These are phyloP conservation scores for Archocentrus centrarchus DNA, from an alignment of 2,113 vertebrate genomes.

Conservation along the genomic window DNA sequence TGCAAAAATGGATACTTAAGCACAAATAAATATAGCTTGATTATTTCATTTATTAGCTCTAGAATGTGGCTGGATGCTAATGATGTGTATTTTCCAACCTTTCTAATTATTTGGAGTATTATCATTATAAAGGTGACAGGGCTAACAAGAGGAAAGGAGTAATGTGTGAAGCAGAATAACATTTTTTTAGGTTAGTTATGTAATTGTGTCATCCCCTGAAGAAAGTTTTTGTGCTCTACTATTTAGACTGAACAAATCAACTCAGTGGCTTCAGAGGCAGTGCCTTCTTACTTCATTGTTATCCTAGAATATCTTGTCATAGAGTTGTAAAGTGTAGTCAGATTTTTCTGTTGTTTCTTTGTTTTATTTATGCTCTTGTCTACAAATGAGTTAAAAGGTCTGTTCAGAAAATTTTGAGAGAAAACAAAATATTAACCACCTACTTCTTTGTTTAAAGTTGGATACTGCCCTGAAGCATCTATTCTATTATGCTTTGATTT, in stretches of 20 bases:
- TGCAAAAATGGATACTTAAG: conserved; percentile 27
- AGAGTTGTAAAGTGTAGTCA: background rate
- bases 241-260: conserved; percentile 34
- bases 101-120: conserved; percentile 7
- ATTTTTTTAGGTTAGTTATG: conserved; percentile 46
- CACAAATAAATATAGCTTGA: background rate
- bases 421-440: conserved; percentile 13
- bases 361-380: background rate
- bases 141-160: background rate
- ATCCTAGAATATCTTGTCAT: conserved; percentile 18
- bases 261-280: conserved; percentile 6
- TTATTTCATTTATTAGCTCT: background rate
- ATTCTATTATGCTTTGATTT: conserved; percentile 10
- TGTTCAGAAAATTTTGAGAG: background rate
- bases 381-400: background rate
- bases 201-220: conserved; percentile 32
- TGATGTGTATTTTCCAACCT: background rate
- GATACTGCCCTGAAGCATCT: background rate
- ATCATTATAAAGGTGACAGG: background rate
- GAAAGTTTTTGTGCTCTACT: conserved; percentile 38
- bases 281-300: background rate
- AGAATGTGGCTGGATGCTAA: background rate
- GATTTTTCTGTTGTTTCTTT: background rate
- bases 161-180: background rate
- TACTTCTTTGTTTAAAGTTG: conserved; percentile 14